Evolutionary conservation across 2,113 vertebrate species (phyloP).

Genomic region (Chloroceryle aenea): DNA sequence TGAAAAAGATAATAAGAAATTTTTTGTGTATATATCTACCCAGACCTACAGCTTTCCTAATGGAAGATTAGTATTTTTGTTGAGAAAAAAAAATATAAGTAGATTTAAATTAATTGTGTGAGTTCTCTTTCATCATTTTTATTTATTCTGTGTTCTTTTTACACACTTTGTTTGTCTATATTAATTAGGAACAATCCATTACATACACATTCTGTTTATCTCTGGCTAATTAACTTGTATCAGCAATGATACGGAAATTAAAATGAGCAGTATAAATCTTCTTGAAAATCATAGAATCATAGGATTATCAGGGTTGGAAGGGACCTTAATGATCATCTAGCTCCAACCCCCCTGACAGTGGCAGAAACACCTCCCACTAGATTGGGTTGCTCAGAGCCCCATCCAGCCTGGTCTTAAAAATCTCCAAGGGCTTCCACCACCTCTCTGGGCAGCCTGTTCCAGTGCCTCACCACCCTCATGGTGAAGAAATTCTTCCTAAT

Average conservation of each 20-base stretch:
- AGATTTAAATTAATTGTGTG: background rate
- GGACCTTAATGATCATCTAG: too few relatives aligned
- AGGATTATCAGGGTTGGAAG: too few relatives aligned
- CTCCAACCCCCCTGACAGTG: too few relatives aligned
- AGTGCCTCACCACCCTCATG: too few relatives aligned
- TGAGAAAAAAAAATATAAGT: background rate
- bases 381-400: too few relatives aligned
- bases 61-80: background rate
- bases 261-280: constrained; percentile 14
- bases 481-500: too few relatives aligned
- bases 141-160: background rate
- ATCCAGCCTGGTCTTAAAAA: too few relatives aligned
- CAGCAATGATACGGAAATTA: background rate
- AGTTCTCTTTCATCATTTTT: background rate
- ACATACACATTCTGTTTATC: background rate
- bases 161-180: background rate
- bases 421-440: too few relatives aligned
- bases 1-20: background rate
- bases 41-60: background rate
- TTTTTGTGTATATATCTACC: background rate
- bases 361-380: too few relatives aligned
- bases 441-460: too few relatives aligned
- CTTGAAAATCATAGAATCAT: background rate
- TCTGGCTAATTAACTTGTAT: background rate
- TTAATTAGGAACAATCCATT: background rate